Evolutionary conservation across 2,113 vertebrate genomes (phyloP).

Genomic region (Cryptotis parvus): DNA sequence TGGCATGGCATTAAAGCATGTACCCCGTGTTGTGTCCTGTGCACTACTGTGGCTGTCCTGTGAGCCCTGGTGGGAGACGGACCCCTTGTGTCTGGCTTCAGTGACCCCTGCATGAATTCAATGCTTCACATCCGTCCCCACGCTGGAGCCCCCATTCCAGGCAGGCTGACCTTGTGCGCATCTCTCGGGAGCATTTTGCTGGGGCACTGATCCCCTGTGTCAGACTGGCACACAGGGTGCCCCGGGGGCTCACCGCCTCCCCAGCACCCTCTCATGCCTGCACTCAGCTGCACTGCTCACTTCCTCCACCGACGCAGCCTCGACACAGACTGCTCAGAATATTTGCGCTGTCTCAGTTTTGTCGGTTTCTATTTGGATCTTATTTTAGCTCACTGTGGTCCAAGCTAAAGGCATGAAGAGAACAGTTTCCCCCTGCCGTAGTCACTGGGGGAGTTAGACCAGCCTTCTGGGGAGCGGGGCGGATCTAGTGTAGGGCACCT

Average conservation of each 20-base stretch:
- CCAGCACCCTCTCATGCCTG: constrained; percentile 50
- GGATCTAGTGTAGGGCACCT: background rate
- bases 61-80: constrained; percentile 51
- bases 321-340: constrained; percentile 73
- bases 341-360: constrained; percentile 37
- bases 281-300: constrained; percentile 56
- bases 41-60: constrained; percentile 40
- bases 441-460: constrained; percentile 1
- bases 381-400: constrained; percentile 47
- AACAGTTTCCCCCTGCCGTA: background rate
- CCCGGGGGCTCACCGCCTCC: background rate
- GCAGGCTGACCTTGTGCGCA: background rate
- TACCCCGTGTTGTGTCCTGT: constrained; percentile 24
- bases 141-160: background rate
- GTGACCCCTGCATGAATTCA: constrained; percentile 56
- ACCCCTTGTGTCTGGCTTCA: constrained; percentile 23
- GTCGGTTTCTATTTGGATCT: constrained; percentile 58
- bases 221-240: background rate
- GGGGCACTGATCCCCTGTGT: constrained; percentile 12
- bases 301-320: constrained; percentile 10
- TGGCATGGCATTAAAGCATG: constrained; percentile 79
- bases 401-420: constrained; percentile 56
- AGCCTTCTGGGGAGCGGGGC: constrained; percentile 35
- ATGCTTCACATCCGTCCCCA: background rate
- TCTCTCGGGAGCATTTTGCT: constrained; percentile 14